These are phyloP conservation scores for Austrolebias charrua DNA, from an alignment of 2,797 vertebrate genomes.

Conservation along the genomic window DNA sequence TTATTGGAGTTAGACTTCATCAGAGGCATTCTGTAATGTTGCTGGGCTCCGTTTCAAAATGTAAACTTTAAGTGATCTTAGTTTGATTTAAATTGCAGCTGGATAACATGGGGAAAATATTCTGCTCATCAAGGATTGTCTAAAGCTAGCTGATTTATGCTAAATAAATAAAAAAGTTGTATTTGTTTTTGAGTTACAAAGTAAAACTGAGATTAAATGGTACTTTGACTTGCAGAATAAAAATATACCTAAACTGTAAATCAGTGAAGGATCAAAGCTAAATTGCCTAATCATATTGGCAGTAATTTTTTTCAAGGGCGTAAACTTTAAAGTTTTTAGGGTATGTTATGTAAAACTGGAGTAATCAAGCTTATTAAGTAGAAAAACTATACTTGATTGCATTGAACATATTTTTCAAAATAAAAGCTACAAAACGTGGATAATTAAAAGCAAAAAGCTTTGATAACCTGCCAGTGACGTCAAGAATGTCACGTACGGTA, in stretches of 20 bases:
- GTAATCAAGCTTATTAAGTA: constrained; percentile 16
- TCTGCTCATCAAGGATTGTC: constrained; percentile 29
- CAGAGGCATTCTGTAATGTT: not conserved
- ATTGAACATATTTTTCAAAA: constrained; percentile 33
- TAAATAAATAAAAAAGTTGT: constrained; percentile 26
- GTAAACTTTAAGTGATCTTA: constrained; percentile 12
- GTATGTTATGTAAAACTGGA: constrained; percentile 26
- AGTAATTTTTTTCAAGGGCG: constrained; percentile 18
- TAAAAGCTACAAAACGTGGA: constrained; percentile 21
- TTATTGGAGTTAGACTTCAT: no score
- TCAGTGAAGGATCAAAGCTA: constrained; percentile 52
- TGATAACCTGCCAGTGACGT: constrained; percentile 2
- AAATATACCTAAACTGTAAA: constrained; percentile 61
- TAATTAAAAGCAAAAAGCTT: constrained; percentile 2
- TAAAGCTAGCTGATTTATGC: constrained; percentile 32
- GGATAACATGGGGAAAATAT: constrained; percentile 10
- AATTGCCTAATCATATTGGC: constrained; percentile 28
- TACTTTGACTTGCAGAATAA: constrained; percentile 46
- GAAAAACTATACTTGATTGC: constrained; percentile 16
- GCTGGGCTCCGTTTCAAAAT: constrained; percentile 24
- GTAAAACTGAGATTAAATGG: constrained; percentile 45
- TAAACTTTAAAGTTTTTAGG: constrained; percentile 10
- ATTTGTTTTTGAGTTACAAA: constrained; percentile 16
- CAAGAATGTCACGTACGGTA: constrained; percentile 23
- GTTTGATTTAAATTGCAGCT: constrained; percentile 20